Conservation (phyloP, 30 jellyfish, hydroid and myxozoan genomes). For the Sanderia malayensis region DNA sequence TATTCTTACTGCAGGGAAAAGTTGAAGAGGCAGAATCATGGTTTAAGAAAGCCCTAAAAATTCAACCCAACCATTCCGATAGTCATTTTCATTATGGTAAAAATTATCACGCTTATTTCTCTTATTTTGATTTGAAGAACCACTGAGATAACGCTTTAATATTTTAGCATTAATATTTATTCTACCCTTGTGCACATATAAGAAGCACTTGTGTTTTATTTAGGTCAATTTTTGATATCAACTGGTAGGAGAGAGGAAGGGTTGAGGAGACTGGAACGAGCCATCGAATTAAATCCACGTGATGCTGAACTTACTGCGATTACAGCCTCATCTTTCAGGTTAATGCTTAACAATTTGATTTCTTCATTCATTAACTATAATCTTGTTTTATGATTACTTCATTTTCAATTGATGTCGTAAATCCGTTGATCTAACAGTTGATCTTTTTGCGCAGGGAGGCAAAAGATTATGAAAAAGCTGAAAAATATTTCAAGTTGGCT, state of each 20-base stretch:
- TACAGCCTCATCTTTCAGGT: conserved; percentile 67
- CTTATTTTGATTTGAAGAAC: no score
- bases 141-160: no score
- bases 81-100: conserved; percentile 60
- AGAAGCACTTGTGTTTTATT: not conserved
- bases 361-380: no score
- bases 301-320: conserved; percentile 26
- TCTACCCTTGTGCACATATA: no score
- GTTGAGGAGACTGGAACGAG: conserved; percentile 16
- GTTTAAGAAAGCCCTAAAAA: conserved; percentile 55
- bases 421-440: no score
- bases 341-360: no score
- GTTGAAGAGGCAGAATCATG: conserved; percentile 56
- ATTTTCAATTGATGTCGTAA: no score
- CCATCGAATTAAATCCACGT: conserved; percentile 34
- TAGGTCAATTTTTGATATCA: conserved; percentile 55
- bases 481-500: conserved; percentile 47
- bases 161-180: no score
- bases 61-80: conserved; percentile 55
- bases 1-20: conserved; percentile 24
- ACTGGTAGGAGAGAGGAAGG: conserved; percentile 47
- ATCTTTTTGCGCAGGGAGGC: no score
- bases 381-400: no score
- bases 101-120: no score
- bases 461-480: conserved; percentile 51